phyloP scores from a whole-genome alignment of 2,113 vertebrate genomes.

The Anser brachyrhynchus region DNA sequence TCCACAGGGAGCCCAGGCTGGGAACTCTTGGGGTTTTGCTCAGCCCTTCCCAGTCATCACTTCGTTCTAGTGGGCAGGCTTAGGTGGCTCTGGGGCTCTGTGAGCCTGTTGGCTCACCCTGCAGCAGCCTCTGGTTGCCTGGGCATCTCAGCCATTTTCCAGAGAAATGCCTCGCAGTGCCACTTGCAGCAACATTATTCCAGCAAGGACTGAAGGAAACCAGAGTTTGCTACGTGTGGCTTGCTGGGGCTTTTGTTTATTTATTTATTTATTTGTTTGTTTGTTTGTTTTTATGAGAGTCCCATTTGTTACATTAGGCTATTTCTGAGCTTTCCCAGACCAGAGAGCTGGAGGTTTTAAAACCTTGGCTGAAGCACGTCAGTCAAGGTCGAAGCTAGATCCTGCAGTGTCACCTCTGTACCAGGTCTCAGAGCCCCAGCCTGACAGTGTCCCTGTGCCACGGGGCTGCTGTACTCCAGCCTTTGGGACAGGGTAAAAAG shows the following conservation, averaged over 20 bases:
- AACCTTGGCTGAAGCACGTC: fast-evolving
- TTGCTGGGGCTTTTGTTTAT: not conserved
- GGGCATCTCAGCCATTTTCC: fast-evolving
- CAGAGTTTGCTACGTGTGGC: not conserved
- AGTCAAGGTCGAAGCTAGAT: not conserved
- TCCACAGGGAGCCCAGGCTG: not conserved
- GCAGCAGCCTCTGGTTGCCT: not conserved
- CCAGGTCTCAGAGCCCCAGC: not conserved
- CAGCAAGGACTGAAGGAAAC: not conserved
- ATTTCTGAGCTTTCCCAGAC: not conserved
- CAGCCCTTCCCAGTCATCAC: not conserved
- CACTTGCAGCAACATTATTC: not conserved
- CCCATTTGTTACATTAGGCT: not conserved
- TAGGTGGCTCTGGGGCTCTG: not conserved
- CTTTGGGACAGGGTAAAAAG: fast-evolving
- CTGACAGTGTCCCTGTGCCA: not conserved
- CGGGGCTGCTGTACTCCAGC: not conserved
- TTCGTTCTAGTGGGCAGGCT: not conserved
- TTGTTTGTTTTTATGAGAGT: too few relatives aligned
- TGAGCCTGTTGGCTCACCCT: not conserved
- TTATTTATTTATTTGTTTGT: too few relatives aligned
- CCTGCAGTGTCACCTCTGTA: not conserved
- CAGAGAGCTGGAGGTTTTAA: not conserved
- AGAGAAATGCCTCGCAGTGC: not conserved
- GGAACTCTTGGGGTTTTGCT: not conserved